phyloP scores from a whole-genome alignment of 2,797 vertebrate species.

The Cyprinella venusta region DNA sequence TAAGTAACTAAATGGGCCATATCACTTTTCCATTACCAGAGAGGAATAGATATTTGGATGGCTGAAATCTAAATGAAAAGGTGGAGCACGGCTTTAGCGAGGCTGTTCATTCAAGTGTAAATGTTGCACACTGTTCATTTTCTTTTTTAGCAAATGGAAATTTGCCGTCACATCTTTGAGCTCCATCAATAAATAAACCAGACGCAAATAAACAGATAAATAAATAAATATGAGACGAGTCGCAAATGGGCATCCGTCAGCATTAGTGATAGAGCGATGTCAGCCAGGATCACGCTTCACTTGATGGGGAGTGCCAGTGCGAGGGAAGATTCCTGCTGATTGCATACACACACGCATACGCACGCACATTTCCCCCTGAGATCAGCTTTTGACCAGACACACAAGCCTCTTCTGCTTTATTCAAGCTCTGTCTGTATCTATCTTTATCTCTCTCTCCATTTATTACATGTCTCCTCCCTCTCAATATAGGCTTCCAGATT shows the following conservation, averaged over 20 bases:
- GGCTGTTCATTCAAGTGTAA: conserved; percentile 64
- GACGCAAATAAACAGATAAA: conserved; percentile 82
- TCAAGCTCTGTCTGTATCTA: conserved; percentile 27
- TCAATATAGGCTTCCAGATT: conserved; percentile 31
- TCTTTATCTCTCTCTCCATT: conserved; percentile 1
- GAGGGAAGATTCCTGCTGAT: conserved; percentile 68
- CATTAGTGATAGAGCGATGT: conserved; percentile 78
- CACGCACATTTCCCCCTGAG: conserved; percentile 47
- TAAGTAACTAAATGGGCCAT: conserved; percentile 79
- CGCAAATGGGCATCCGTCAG: conserved; percentile 79
- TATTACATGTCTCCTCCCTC: conserved; percentile 24
- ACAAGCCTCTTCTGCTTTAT: conserved; percentile 41
- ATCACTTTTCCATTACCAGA: conserved; percentile 76
- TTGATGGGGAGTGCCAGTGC: conserved; percentile 66
- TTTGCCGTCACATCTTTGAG: conserved; percentile 68
- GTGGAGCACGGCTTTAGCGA: conserved; percentile 61
- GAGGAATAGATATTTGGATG: conserved; percentile 70
- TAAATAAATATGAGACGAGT: conserved; percentile 77
- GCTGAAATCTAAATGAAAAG: conserved; percentile 73
- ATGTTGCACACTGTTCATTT: conserved; percentile 57
- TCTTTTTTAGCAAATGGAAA: conserved; percentile 71
- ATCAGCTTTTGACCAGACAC: conserved; percentile 45
- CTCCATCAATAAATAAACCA: conserved; percentile 81
- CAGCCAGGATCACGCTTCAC: conserved; percentile 72
- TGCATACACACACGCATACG: conserved; percentile 50